Base-by-base conservation (phyloP, 2,113 vertebrate genomes). In the Coturnix japonica region DNA sequence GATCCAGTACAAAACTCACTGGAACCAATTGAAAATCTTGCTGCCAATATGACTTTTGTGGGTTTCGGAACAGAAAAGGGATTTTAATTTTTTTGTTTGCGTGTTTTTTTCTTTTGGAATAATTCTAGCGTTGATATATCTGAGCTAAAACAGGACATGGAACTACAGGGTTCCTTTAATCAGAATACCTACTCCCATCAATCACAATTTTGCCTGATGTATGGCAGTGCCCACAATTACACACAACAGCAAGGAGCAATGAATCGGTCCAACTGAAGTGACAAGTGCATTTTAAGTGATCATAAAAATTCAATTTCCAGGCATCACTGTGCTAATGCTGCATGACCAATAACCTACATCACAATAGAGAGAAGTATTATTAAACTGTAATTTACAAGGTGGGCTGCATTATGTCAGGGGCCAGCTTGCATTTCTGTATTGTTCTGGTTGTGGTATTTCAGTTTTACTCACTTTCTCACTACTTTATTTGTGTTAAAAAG, bases 301-400 rank as follows among this genome's bases (percentile, higher is more conserved):
- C 7, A 3, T 95, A 95, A 96, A 92, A 94, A 84, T 87, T 64
- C 78, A 60, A 91, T 95, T 95, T 96, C 59, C 75, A 91, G 78
- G 54, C 71, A 89, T 87, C 37, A 3, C 64, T 94, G 71, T 86
- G 81, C 79, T 94, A 96, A 96, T 89, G 72, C 41, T 26, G 78
- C 46, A 25, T 85, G 82, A 77, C 94, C 72, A 95, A 92, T 92
- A 95, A 95, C 91, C 85, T 60, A 30, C 73, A 80, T 85, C 39
- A 37, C 80, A 71, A 63, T 74, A 70, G 70, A 63, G 31, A 77
- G 44, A 90, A 73, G 28, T 69, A 69, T 81, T 95, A 91, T 94
- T 88, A 91, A 85, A 35, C 30, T 93, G 2, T 90, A 75, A 72
- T 90, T 95, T 93, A 91, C 2, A 15, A 90, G 77, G 61, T 90